phyloP scores from a whole-genome alignment of 92 coral and sea anemone species.

The Palythoa caribaeorum region DNA sequence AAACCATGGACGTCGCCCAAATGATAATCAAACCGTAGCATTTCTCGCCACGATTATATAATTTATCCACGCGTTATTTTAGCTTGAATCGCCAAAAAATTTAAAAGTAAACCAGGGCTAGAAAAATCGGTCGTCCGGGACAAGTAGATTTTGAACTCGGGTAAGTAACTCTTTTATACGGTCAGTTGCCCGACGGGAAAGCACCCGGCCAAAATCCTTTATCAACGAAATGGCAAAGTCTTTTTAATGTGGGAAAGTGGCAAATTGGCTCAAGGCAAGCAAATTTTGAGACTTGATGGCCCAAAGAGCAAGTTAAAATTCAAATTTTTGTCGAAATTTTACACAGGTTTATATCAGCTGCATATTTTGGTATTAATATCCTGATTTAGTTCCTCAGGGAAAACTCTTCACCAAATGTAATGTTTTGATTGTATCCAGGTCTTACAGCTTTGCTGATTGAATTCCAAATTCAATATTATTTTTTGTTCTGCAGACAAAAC shows the following conservation, averaged over 20 bases:
- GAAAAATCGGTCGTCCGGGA: too few relatives aligned
- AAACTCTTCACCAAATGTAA: not conserved
- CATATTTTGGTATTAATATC: not conserved
- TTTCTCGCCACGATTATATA: too few relatives aligned
- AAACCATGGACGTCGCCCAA: too few relatives aligned
- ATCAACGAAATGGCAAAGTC: too few relatives aligned
- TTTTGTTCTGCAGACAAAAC: conserved; percentile 7
- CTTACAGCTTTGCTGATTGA: not conserved
- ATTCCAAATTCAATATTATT: not conserved
- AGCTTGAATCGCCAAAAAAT: not conserved
- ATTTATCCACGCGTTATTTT: not conserved
- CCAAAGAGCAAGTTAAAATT: not conserved
- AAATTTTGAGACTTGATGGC: not conserved
- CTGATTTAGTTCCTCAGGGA: not conserved
- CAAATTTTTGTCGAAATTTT: not conserved
- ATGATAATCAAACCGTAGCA: too few relatives aligned
- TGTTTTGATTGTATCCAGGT: not conserved
- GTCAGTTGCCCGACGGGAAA: too few relatives aligned
- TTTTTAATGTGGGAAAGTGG: too few relatives aligned
- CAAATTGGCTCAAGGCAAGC: too few relatives aligned
- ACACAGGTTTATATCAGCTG: not conserved
- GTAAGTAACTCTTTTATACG: too few relatives aligned
- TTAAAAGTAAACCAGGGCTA: too few relatives aligned
- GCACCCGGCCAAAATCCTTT: too few relatives aligned
- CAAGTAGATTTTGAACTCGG: too few relatives aligned